A percentile compares a stretch with the other conserved stretches of the same genome.
Evolutionary conservation across 2,888 invertebrate species (phyloP).

Genomic region (Acleris laterana): DNA sequence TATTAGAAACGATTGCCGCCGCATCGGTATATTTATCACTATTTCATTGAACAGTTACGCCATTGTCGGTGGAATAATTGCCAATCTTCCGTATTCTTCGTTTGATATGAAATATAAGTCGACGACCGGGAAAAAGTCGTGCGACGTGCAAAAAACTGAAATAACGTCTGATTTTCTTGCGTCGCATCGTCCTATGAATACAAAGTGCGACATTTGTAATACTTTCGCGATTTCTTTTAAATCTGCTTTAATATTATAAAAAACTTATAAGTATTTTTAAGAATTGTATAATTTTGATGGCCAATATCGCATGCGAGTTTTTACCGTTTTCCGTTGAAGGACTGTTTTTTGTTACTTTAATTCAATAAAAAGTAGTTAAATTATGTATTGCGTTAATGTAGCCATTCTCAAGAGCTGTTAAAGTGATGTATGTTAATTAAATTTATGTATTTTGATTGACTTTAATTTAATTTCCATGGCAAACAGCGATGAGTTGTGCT

Average conservation of each 20-base stretch:
- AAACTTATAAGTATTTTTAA: background rate
- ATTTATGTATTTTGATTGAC: conserved; percentile 6
- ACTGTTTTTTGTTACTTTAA: background rate
- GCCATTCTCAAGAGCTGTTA: conserved; percentile 10
- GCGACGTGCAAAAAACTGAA: too few relatives aligned
- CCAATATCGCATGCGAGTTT: background rate
- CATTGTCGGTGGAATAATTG: too few relatives aligned
- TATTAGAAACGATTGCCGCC: conserved; percentile 57
- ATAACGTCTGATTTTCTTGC: too few relatives aligned
- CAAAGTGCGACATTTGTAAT: conserved; percentile 1
- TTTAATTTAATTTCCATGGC: conserved; percentile 5
- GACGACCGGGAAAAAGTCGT: conserved; percentile 43
- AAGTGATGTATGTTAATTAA: conserved; percentile 6
- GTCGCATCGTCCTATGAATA: background rate
- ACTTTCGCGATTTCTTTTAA: background rate
- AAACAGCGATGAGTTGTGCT: background rate
- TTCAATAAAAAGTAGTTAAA: background rate
- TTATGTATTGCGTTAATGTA: conserved; percentile 2
- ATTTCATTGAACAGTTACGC: too few relatives aligned
- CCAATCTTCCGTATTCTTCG: conserved; percentile 14
- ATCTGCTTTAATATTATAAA: background rate
- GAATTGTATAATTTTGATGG: background rate
- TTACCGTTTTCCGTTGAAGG: background rate
- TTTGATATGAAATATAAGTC: conserved; percentile 52
- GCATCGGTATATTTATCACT: conserved; percentile 47